phyloP scores from a whole-genome alignment of 2,888 invertebrate species.

The Podabrus alpinus region DNA sequence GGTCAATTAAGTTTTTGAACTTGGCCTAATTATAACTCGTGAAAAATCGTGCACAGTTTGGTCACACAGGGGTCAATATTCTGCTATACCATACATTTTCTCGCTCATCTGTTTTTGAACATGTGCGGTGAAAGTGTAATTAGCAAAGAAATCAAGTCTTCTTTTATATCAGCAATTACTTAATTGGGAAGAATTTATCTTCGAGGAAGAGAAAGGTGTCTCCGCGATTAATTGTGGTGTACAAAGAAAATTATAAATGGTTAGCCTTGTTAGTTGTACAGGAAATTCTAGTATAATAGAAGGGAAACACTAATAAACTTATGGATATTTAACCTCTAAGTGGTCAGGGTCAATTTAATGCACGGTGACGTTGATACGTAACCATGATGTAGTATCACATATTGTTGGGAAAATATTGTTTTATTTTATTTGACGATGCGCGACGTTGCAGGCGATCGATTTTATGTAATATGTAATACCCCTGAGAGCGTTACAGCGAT shows the following conservation, averaged over 20 bases:
- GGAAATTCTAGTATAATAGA: slow-evolving; percentile 21
- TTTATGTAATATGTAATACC: background rate
- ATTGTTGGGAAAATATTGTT: background rate
- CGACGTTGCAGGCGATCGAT: background rate
- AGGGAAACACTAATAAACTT: slow-evolving; percentile 25
- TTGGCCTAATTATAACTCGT: background rate
- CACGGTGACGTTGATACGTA: background rate
- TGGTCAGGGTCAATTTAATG: slow-evolving; percentile 32
- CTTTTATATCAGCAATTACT: background rate
- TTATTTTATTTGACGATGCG: background rate
- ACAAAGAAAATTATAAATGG: background rate
- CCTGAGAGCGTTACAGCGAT: background rate
- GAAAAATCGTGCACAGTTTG: background rate
- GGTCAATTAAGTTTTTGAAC: background rate
- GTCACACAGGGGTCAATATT: background rate
- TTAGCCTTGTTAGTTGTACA: slow-evolving; percentile 4
- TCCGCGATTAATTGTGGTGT: background rate
- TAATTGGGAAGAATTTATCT: background rate
- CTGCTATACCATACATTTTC: background rate
- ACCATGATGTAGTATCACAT: background rate
- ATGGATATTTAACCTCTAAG: slow-evolving; percentile 23
- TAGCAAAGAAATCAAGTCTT: background rate
- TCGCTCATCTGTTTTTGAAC: background rate
- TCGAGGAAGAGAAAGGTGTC: background rate
- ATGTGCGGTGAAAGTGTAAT: background rate